These are phyloP conservation scores for Crocidura indochinensis DNA, from an alignment of 2,797 vertebrate species.

Conservation along the genomic window DNA sequence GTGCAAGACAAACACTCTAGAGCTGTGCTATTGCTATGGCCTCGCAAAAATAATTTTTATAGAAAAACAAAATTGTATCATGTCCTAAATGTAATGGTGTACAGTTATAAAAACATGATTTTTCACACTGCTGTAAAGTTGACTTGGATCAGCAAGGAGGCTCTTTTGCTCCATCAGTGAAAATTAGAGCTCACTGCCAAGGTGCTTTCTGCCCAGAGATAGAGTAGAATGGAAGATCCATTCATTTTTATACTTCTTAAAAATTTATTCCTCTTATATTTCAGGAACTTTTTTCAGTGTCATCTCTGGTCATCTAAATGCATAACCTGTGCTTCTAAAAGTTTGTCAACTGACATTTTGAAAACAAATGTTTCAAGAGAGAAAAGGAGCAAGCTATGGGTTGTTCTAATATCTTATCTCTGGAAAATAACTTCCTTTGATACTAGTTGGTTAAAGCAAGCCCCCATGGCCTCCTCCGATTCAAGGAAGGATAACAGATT, in stretches of 20 bases:
- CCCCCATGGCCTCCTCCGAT: neutral
- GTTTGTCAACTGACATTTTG: neutral
- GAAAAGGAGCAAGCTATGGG: neutral
- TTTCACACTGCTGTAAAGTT: neutral
- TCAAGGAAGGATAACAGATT: neutral
- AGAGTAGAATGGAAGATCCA: too few species aligned
- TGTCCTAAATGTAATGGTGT: neutral
- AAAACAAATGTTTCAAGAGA: neutral
- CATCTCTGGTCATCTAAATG: too few species aligned
- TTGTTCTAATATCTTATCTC: neutral
- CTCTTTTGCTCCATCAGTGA: neutral
- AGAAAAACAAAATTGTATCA: neutral
- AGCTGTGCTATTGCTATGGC: too few species aligned
- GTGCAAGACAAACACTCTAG: too few species aligned
- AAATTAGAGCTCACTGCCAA: neutral
- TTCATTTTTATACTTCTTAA: too few species aligned
- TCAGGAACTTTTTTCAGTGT: neutral
- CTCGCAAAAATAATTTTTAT: neutral
- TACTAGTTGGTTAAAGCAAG: neutral
- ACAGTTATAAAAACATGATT: neutral
- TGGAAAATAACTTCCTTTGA: slow-evolving; percentile 14
- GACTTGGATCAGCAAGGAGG: neutral
- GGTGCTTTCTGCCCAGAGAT: neutral
- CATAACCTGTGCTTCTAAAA: neutral
- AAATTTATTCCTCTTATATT: neutral